A percentile compares a stretch with the other conserved stretches of the same genome.
Evolutionary conservation across 2,113 vertebrate species (phyloP).

Genomic region (Xerus inauris): DNA sequence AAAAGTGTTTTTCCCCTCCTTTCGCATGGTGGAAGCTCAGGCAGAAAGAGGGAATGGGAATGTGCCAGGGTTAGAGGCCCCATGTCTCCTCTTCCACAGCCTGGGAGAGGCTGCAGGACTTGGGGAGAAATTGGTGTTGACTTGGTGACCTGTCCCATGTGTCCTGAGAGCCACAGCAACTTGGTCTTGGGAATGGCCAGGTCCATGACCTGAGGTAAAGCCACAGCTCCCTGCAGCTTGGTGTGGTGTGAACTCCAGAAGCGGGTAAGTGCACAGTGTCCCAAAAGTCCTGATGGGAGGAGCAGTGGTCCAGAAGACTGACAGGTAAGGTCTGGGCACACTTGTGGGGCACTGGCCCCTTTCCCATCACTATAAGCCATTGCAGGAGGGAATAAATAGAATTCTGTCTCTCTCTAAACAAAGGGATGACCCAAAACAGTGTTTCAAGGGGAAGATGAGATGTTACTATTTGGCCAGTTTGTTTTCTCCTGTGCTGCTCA

Average conservation of each 20-base stretch:
- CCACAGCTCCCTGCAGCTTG: neutral
- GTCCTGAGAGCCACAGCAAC: neutral
- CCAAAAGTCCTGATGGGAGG: neutral
- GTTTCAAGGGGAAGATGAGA: neutral
- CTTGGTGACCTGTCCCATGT: accelerated
- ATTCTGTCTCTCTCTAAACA: conserved; percentile 7
- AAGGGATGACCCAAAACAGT: neutral
- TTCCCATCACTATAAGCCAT: neutral
- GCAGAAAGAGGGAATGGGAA: neutral
- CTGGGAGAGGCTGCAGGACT: neutral
- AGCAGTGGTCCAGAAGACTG: neutral
- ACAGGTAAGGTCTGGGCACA: neutral
- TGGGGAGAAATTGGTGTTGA: neutral
- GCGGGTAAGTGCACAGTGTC: neutral
- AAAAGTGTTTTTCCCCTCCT: neutral
- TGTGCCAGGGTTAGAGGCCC: accelerated
- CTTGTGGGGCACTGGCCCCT: neutral
- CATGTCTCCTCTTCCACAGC: neutral
- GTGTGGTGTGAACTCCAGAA: neutral
- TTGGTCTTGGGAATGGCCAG: neutral
- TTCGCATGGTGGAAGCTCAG: neutral
- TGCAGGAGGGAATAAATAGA: neutral
- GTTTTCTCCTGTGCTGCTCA: neutral
- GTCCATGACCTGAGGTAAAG: neutral
- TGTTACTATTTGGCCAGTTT: neutral